phyloP scores from a whole-genome alignment of 2,113 vertebrate species.

The Ageneiosus marmoratus region DNA sequence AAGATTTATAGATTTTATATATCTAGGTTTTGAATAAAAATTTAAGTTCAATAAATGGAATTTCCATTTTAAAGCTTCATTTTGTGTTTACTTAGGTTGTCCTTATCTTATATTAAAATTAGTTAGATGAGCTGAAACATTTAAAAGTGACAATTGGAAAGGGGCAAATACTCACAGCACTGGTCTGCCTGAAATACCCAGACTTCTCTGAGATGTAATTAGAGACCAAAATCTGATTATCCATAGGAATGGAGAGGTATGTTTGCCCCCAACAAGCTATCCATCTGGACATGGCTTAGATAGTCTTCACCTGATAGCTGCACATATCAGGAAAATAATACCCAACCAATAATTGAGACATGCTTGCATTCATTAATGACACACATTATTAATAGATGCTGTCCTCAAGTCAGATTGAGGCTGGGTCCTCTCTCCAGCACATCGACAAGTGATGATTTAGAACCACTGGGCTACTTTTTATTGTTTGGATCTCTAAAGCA shows the following conservation, averaged over 20 bases:
- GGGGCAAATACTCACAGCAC: background rate
- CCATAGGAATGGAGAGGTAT: background rate
- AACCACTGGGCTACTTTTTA: conserved; percentile 14
- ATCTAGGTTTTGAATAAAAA: too few species aligned
- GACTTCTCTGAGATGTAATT: background rate
- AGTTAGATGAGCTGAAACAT: too few species aligned
- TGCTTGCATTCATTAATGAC: background rate
- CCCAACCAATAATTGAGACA: background rate
- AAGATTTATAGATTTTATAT: too few species aligned
- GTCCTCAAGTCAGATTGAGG: background rate
- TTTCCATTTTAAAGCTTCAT: too few species aligned
- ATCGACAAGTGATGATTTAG: conserved; percentile 58
- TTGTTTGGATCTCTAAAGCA: conserved; percentile 45
- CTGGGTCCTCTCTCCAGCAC: conserved; percentile 40
- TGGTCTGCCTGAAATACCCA: background rate
- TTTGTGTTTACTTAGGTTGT: too few species aligned
- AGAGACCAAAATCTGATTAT: background rate
- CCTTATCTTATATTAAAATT: too few species aligned
- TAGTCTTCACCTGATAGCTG: background rate
- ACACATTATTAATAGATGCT: conserved; percentile 13
- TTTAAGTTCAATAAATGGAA: too few species aligned
- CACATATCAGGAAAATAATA: conserved; percentile 5
- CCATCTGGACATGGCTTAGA: background rate
- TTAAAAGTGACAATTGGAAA: too few species aligned
- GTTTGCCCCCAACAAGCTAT: background rate